Evolutionary conservation across 2,888 invertebrate species (phyloP).

Genomic region (Phyto melanocephala): DNA sequence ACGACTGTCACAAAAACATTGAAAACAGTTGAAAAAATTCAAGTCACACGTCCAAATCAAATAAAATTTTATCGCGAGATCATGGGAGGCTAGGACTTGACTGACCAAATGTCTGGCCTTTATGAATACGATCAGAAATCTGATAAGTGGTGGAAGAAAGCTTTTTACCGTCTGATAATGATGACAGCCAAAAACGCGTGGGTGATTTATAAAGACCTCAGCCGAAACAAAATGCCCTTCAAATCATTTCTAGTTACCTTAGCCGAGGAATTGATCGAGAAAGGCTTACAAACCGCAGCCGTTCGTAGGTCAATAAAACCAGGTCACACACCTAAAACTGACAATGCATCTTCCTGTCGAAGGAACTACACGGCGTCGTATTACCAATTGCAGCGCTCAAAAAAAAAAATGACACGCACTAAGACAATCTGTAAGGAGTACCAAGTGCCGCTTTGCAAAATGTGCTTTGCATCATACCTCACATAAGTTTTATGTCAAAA

Average conservation of each 20-base stretch:
- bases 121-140: slow-evolving; percentile 55
- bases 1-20: slow-evolving; percentile 20
- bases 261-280: slow-evolving; percentile 23
- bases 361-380: slow-evolving; percentile 3
- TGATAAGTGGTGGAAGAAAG: slow-evolving; percentile 58
- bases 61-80: slow-evolving; percentile 26
- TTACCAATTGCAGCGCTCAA: background rate
- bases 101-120: slow-evolving; percentile 37
- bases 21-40: slow-evolving; percentile 25
- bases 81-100: background rate
- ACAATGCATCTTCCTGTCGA: slow-evolving; percentile 24
- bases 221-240: slow-evolving; percentile 49
- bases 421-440: slow-evolving; percentile 5
- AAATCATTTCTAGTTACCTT: slow-evolving; percentile 35
- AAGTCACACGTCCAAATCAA: background rate
- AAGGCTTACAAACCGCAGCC: slow-evolving; percentile 27
- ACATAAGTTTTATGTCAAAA: too few relatives aligned
- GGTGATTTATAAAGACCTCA: slow-evolving; percentile 14
- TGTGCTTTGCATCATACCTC: slow-evolving; percentile 4
- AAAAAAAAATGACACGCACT: background rate
- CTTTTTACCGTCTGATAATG: slow-evolving; percentile 53
- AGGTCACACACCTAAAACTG: slow-evolving; percentile 12
- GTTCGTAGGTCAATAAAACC: slow-evolving; percentile 34
- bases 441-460: slow-evolving; percentile 5
- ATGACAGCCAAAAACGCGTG: slow-evolving; percentile 41